Percentiles rank a stretch among this genome's conserved stretches.
Conservation (phyloP, 1,140 invertebrate genomes). For the Pseudomyrmex dendroicus region DNA sequence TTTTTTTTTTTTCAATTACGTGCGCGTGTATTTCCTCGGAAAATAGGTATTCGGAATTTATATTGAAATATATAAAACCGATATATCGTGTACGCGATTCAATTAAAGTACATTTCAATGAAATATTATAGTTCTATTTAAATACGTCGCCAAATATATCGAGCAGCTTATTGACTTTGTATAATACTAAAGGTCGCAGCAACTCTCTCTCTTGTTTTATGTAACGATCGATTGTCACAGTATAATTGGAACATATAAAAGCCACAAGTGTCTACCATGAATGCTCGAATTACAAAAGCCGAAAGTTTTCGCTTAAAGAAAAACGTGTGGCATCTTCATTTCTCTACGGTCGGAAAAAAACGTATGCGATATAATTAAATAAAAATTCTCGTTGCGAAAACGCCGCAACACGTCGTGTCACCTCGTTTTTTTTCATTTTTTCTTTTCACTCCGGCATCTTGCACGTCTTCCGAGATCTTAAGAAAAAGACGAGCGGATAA, state of each 20-base stretch:
- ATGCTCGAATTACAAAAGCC: constrained; percentile 20
- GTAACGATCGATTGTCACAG: constrained; percentile 33
- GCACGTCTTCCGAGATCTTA: neutral
- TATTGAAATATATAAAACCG: constrained; percentile 4
- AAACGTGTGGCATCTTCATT: neutral
- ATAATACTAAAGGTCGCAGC: constrained; percentile 23
- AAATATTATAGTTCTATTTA: constrained; percentile 30
- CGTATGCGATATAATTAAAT: constrained; percentile 25
- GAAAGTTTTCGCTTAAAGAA: neutral
- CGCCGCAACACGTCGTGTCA: neutral
- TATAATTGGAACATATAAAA: constrained; percentile 55
- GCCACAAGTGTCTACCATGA: neutral
- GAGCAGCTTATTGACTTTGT: constrained; percentile 23
- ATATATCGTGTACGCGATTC: neutral
- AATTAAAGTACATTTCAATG: constrained; percentile 31
- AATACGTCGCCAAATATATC: neutral
- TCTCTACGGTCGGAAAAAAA: neutral
- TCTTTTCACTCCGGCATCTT: neutral
- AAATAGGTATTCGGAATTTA: neutral
- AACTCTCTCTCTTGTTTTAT: constrained; percentile 29
- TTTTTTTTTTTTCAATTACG: constrained; percentile 3
- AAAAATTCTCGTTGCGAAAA: neutral
- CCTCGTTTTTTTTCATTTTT: neutral
- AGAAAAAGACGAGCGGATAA: constrained; percentile 2
- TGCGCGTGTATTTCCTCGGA: neutral